Base-by-base conservation (phyloP, 2,113 vertebrate genomes). In the Lagopus leucura region DNA sequence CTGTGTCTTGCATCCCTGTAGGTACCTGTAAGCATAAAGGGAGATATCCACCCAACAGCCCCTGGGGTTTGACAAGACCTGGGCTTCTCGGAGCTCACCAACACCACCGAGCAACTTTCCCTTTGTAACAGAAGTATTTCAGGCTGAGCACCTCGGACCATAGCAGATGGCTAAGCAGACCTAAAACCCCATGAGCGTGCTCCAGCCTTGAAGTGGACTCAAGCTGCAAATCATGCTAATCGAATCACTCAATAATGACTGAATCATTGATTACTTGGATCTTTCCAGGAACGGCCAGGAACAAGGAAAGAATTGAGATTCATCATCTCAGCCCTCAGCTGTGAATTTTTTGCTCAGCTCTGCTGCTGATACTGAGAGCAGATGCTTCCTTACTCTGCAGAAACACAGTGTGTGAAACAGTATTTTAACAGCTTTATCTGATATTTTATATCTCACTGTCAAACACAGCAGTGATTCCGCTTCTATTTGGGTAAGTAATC, bases 371-470 rank as follows among this genome's bases (percentile, higher is more conserved):
- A 91, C 27, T 0, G 2, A 81, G 92, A 96, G 80, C 95, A 95
- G 95, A 96, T 94, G 93, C 96, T 96, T 89, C 92, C 95, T 83
- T 91, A 88, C 90, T 90, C 93, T 90, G 94, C 82, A 93, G 88
- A 91, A 93, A 86, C 61, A 0, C 65, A 27, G 82, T 0, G 28
- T 94, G 95, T 94, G 95, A 94, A 95, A 90, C 86, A 81, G 91
- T 94, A 95, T 95, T 96, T 96, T 97, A 96, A 96, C 94, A 97
- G 95, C 93, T 96, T 97, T 93, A 97, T 97, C 95, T 95, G 95
- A 84, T 96, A 96, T 95, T 95, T 96, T 94, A 69, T 88, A 94
- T 96, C 93, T 96, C 82, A 88, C 96, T 97, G 96, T 97, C 95
- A 97, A 95, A 96, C 88, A 94, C 57, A 96, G 95, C 90, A 86